Evolutionary conservation across 2,113 vertebrate genomes (phyloP), one percentile per base, ranked within the genome.

Genomic region (Antennarius striatus): DNA sequence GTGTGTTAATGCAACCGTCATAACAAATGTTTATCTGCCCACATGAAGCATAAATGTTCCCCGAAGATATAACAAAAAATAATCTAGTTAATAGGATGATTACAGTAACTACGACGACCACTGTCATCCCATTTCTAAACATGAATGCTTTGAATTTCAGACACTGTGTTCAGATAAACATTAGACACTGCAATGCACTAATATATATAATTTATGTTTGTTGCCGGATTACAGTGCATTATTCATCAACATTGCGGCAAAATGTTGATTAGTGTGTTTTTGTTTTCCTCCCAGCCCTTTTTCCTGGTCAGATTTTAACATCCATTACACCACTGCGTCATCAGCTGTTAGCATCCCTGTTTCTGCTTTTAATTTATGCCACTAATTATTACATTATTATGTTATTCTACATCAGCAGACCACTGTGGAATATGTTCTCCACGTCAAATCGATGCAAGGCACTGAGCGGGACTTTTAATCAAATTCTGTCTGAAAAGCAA

Each of bases 231-330:
- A 55, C 56, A 43, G 52, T 63, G 65, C 60, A 69, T 83, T 79
- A 81, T 79, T 77, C 80, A 81, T 56, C 50, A 56, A 51, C 72
- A 60, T 68, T 39, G 13, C 45, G 60, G 58, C 68, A 62, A 58
- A 82, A 73, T 69, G 69, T 66, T 71, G 81, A 79, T 84, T 45
- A 69, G 69, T 22, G 49, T 71, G 22, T 76, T 79, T 78, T 61
- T 76, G 62, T 75, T 63, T 52, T 45, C 68, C 22, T 43, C 6
- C 15, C 4, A 13, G 14, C 8, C 16, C 8, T 61, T 50, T 73
- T 54, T 10, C 39, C 4, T 28, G 63, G 46, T 68, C 56, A 6
- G 36, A 29, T 49, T 55, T 59, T 60, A 42, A 54, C 67, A 69
- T 40, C 63, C 28, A 55, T 75, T 70, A 52, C 59, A 78, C 63